Conservation (phyloP, 2,797 vertebrate species). For the Trichosurus vulpecula region DNA sequence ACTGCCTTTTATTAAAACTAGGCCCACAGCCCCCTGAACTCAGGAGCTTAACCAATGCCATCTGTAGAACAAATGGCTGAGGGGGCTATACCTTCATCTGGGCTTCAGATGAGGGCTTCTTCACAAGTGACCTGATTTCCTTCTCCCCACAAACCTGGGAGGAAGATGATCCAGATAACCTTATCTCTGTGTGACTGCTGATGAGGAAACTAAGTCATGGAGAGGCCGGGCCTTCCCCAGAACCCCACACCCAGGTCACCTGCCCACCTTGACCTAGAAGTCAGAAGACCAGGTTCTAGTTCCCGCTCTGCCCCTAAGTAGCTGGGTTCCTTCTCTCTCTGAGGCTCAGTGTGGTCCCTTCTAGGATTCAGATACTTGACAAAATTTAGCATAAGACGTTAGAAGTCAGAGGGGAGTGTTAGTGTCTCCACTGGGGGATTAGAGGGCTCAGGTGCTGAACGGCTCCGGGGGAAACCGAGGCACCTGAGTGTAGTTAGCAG, state of each 20-base stretch:
- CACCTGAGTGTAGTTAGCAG: background rate
- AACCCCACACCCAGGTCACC: background rate
- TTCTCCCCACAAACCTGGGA: background rate
- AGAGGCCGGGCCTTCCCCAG: background rate
- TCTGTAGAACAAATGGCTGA: too few species aligned
- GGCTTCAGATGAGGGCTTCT: background rate
- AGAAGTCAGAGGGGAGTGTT: background rate
- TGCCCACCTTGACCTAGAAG: background rate
- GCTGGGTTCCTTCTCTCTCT: too few species aligned
- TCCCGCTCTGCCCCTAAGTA: background rate
- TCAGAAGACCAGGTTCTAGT: background rate
- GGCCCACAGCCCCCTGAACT: background rate
- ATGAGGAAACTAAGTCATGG: background rate
- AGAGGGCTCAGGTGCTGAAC: background rate
- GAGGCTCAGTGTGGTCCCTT: too few species aligned
- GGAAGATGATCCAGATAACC: background rate
- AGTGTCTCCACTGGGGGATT: background rate
- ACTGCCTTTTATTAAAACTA: background rate
- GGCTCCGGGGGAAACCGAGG: background rate
- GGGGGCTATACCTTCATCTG: background rate
- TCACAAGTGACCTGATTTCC: background rate
- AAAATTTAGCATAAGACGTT: background rate
- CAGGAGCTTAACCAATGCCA: too few species aligned
- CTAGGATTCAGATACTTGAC: background rate
- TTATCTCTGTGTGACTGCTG: background rate